phyloP scores from a whole-genome alignment of 1,140 invertebrate species.

The Brachionus calyciflorus region DNA sequence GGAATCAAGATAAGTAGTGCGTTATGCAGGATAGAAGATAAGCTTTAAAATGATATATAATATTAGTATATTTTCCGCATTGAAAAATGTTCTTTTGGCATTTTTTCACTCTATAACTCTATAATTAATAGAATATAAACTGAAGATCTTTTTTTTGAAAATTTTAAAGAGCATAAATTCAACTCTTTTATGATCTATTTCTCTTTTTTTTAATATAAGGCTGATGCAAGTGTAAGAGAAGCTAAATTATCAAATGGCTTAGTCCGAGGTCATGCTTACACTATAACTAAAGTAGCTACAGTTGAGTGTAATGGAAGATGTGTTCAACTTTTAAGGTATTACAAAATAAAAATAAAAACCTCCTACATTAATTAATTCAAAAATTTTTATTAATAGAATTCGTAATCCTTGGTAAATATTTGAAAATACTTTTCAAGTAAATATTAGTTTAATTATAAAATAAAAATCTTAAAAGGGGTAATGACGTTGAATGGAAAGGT shows the following conservation, averaged over 20 bases:
- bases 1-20: no score
- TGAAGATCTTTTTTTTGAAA: no score
- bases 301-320: slow-evolving; percentile 22
- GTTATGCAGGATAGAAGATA: no score
- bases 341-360: not conserved
- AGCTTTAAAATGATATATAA: no score
- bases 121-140: no score
- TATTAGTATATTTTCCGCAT: no score
- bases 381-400: slow-evolving; percentile 68
- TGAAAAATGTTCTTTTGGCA: no score
- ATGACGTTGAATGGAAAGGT: slow-evolving; percentile 95
- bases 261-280: slow-evolving; percentile 89
- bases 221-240: slow-evolving; percentile 65
- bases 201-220: slow-evolving; percentile 57
- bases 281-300: slow-evolving; percentile 75
- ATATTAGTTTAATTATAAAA: not conserved
- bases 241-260: slow-evolving; percentile 80
- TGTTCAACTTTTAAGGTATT: slow-evolving; percentile 20
- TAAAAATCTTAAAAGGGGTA: slow-evolving; percentile 67
- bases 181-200: no score
- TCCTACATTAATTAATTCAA: no score
- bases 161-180: no score
- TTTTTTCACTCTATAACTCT: no score
- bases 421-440: not conserved
- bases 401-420: slow-evolving; percentile 82